A percentile compares a stretch with the other conserved stretches of the same genome.
Evolutionary conservation across 2,113 vertebrate genomes (phyloP).

Genomic region (Alectura lathami): DNA sequence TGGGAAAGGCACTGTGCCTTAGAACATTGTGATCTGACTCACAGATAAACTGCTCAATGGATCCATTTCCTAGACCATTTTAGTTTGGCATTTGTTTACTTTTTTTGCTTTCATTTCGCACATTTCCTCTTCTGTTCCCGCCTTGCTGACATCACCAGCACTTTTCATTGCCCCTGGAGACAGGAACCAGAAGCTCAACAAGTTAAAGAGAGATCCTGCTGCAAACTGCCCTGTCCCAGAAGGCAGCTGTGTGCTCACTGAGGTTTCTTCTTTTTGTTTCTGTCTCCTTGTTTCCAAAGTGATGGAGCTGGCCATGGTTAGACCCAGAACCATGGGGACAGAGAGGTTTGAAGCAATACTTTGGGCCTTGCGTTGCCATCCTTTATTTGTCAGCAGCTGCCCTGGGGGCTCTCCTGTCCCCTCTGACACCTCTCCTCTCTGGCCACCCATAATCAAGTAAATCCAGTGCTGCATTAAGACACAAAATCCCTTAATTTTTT

Average conservation of each 20-base stretch:
- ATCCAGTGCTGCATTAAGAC: background rate
- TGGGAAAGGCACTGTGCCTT: background rate
- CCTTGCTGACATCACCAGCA: background rate
- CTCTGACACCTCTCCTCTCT: background rate
- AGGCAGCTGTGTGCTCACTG: accelerated
- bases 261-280: background rate
- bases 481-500: background rate
- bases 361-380: background rate
- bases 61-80: background rate
- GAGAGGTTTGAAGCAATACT: background rate
- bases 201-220: background rate
- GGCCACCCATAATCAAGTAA: accelerated
- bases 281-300: background rate
- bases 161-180: background rate
- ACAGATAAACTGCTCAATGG: slow-evolving; percentile 7
- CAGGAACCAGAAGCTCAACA: background rate
- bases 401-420: background rate
- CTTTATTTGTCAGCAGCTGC: background rate
- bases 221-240: background rate
- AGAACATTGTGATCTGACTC: background rate
- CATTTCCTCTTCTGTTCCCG: background rate
- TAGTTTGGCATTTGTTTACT: background rate
- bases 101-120: background rate
- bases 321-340: background rate
- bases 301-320: background rate